A percentile compares a stretch with the other conserved stretches of the same genome.
phyloP scores from a whole-genome alignment of 2,797 vertebrate genomes.

The Myotis pilosus region DNA sequence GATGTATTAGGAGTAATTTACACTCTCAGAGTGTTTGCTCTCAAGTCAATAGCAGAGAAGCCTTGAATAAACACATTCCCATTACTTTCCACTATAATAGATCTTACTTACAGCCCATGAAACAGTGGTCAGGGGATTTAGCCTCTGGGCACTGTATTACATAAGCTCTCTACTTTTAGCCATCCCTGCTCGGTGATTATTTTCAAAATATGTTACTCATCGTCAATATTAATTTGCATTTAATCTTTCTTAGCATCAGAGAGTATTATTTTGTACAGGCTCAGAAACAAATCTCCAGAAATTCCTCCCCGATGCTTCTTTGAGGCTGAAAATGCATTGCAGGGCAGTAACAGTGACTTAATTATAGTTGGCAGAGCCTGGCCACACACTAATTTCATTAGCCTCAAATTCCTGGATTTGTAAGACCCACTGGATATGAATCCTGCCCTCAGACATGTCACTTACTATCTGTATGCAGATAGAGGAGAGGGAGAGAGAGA shows the following conservation, averaged over 20 bases:
- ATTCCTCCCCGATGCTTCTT: conserved; percentile 56
- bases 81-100: background rate
- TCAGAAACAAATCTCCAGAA: conserved; percentile 63
- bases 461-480: background rate
- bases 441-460: conserved; percentile 38
- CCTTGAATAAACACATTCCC: background rate
- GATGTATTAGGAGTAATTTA: conserved; percentile 12
- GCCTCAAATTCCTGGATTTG: conserved; percentile 66
- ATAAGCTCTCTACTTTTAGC: conserved; percentile 57
- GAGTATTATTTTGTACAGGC: conserved; percentile 27
- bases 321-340: conserved; percentile 27
- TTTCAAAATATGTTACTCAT: conserved; percentile 63
- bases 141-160: conserved; percentile 27
- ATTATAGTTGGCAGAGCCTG: conserved; percentile 67
- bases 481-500: background rate
- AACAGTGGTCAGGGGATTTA: conserved; percentile 20
- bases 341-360: conserved; percentile 57
- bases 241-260: conserved; percentile 64
- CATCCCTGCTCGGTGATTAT: conserved; percentile 30
- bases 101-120: conserved; percentile 32
- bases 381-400: conserved; percentile 70
- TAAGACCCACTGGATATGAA: conserved; percentile 54
- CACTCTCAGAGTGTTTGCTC: background rate
- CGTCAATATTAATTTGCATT: conserved; percentile 63
- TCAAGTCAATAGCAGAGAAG: conserved; percentile 24